Percentiles rank a stretch among this genome's conserved stretches.
Evolutionary conservation across 2,113 vertebrate species (phyloP).

Genomic region (Ardeotis arabs): DNA sequence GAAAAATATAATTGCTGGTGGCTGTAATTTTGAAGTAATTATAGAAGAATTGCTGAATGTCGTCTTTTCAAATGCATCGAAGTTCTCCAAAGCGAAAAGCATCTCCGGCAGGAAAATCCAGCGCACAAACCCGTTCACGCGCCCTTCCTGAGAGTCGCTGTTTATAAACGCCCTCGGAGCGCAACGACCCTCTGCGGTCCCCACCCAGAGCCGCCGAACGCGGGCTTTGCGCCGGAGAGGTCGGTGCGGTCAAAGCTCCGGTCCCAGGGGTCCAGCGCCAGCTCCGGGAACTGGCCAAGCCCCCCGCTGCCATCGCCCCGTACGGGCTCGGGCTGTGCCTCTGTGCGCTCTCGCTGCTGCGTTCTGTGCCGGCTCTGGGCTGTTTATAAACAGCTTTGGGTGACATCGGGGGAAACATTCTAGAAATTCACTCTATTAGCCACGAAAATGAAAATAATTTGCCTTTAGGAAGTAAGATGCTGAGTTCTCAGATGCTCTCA

Average conservation of each 20-base stretch:
- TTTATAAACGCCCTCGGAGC: neutral
- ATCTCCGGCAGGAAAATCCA: neutral
- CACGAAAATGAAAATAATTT: neutral
- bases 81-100: neutral
- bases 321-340: neutral
- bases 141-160: neutral
- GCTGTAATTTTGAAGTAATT: conserved; percentile 37
- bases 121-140: neutral
- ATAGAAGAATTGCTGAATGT: neutral
- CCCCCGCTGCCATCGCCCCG: no score
- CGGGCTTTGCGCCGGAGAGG: neutral
- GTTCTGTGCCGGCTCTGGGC: neutral
- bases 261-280: no score
- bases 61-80: neutral
- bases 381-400: neutral
- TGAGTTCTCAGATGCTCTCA: neutral
- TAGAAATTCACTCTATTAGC: neutral
- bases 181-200: accelerated
- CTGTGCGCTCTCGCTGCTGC: accelerated
- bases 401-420: neutral
- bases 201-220: accelerated
- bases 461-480: neutral
- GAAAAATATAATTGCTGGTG: conserved; percentile 8
- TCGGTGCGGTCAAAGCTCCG: neutral
- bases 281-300: neutral